Base-by-base conservation (phyloP, 2,113 vertebrate genomes). In the Sciurus niger region DNA sequence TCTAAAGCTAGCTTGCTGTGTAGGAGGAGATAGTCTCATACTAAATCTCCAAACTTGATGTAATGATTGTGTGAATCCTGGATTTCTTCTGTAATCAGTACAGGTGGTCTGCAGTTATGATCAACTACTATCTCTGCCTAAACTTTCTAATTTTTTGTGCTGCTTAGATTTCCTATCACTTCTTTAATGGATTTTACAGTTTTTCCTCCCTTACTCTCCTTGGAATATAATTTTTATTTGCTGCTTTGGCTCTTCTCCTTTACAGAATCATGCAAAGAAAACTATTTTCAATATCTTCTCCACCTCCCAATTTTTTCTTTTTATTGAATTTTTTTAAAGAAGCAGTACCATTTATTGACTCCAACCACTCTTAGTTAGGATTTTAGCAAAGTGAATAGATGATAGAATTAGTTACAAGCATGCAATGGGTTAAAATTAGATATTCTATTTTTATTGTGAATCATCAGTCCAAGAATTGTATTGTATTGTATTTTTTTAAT, bases 261-360 rank as follows among this genome's bases (percentile, higher is more conserved):
- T 11, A 67, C 65, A 67, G 28, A 67, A 32, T 32, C 65, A 67
- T 32, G 14, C 12, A 30, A 67, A 28, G 10, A 28, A 65, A 65
- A 65, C 63, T 4, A 30, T 30, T 65, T 12, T 28, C 63, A 65
- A 24, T 11, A 65, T 65, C 28, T 32, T 13, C 7, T 84, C 84
- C 53, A 65, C 37, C 4, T 84, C 16, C 1, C 28, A 65, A 11
- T 80, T 60, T 73, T 11, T 43, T 3, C 28, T 25, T 72, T 65
- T 32, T 63, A 32, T 22, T 74, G 13, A 65, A 32, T 74, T 65
- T 92, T 74, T 55, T 20, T 20, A 98, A 98, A 98, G 94, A 98
- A 40, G 40, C 98, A 98, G 98, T 98, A 95, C 98, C 98, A 98
- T 98, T 99, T 98, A 99, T 98, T 99, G 97, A 98, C 96, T 97